phyloP scores from a whole-genome alignment of 1,140 invertebrate species.

The Heliconius melpomene region DNA sequence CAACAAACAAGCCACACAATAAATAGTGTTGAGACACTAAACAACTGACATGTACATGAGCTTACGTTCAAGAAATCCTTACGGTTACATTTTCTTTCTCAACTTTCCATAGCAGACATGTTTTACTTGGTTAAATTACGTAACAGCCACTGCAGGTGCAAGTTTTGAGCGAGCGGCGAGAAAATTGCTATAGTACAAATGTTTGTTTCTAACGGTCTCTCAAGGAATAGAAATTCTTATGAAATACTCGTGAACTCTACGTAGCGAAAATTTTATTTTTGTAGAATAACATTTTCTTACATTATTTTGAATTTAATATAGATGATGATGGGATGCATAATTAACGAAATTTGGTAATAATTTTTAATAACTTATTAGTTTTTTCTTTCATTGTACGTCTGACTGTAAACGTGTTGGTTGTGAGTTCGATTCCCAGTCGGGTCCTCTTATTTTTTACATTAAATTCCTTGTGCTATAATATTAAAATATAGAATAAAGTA shows the following conservation, averaged over 20 bases:
- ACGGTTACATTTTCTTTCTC: not conserved
- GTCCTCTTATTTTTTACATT: too few species aligned
- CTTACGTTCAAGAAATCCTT: conserved; percentile 1
- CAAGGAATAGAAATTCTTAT: conserved; percentile 28
- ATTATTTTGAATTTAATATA: not conserved
- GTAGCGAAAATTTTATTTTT: conserved; percentile 6
- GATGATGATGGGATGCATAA: not conserved
- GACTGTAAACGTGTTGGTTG: not conserved
- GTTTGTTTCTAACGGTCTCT: conserved; percentile 32
- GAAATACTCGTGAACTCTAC: conserved; percentile 12
- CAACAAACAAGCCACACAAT: not conserved
- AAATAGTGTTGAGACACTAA: not conserved
- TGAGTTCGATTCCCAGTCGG: not conserved
- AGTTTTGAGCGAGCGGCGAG: conserved; percentile 28
- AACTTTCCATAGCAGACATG: conserved; percentile 20
- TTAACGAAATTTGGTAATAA: not conserved
- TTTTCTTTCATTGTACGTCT: not conserved
- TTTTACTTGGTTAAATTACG: conserved; percentile 42
- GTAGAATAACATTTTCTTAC: conserved; percentile 5
- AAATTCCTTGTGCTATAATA: too few species aligned
- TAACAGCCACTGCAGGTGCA: conserved; percentile 39
- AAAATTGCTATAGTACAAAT: conserved; percentile 37
- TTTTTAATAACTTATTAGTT: too few species aligned
- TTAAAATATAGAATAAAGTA: too few species aligned
- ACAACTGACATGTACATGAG: not conserved